Evolutionary conservation across 2,888 invertebrate species (phyloP).

Genomic region (Strigamia transsilvanica): DNA sequence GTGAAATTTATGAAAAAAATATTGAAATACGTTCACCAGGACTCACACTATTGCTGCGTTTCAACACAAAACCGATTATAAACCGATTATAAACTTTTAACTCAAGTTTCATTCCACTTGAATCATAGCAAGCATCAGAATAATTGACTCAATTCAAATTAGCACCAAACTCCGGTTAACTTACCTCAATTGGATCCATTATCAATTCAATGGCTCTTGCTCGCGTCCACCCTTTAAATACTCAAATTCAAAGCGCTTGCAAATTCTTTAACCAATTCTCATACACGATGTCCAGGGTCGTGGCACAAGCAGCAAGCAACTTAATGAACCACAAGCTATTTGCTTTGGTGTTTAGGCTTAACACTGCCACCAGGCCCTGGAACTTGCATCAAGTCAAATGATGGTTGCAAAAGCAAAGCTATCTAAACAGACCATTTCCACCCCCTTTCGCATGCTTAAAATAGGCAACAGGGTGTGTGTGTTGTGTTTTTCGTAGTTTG

Average conservation of each 20-base stretch:
- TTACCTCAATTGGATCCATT: constrained; percentile 39
- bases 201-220: neutral
- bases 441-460: constrained; percentile 10
- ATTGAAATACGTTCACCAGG: too few species aligned
- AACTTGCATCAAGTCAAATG: constrained; percentile 13
- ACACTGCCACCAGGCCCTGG: constrained; percentile 5
- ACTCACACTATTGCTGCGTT: too few species aligned
- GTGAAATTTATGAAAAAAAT: too few species aligned
- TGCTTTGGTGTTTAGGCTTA: neutral
- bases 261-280: neutral
- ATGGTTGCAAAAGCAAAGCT: constrained; percentile 9
- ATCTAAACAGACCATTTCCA: constrained; percentile 47
- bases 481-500: constrained; percentile 27
- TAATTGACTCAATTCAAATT: neutral
- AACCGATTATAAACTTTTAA: too few species aligned
- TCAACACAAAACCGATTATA: too few species aligned
- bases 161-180: neutral
- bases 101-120: too few species aligned
- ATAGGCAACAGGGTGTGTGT: constrained; percentile 37
- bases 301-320: neutral
- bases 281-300: neutral
- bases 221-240: constrained; percentile 38
- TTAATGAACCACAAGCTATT: constrained; percentile 16
- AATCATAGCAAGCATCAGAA: too few species aligned
- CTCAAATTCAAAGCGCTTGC: constrained; percentile 24